phyloP scores from a whole-genome alignment of 2,113 vertebrate species.

The Nestor notabilis region DNA sequence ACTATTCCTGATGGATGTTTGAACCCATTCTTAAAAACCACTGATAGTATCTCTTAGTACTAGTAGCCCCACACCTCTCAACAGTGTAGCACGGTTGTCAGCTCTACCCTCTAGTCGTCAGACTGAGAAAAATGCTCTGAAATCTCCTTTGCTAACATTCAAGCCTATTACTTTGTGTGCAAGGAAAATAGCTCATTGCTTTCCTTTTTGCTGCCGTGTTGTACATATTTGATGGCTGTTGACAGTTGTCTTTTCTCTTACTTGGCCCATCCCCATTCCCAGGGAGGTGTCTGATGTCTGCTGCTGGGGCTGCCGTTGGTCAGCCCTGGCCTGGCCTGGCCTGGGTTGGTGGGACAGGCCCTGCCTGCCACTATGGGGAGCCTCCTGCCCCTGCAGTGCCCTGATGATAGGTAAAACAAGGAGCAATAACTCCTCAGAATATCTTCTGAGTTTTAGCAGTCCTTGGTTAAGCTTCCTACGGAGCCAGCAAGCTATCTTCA shows the following conservation, averaged over 20 bases:
- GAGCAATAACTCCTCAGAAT: background rate
- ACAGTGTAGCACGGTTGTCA: fast-evolving
- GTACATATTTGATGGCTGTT: background rate
- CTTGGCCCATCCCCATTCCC: background rate
- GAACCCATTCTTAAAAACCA: background rate
- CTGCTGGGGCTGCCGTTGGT: background rate
- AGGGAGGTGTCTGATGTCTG: background rate
- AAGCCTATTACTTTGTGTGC: background rate
- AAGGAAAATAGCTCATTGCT: background rate
- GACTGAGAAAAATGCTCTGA: background rate
- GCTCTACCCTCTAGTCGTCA: too few relatives aligned
- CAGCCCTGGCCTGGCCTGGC: background rate
- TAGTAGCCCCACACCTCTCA: background rate
- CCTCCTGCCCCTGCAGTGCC: fast-evolving
- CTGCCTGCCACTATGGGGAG: background rate
- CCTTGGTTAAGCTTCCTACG: background rate
- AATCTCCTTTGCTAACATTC: background rate
- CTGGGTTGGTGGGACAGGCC: too few relatives aligned
- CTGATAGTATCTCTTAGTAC: background rate
- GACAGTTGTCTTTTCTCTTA: background rate
- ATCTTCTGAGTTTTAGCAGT: background rate
- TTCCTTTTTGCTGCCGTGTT: background rate
- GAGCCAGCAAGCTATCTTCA: background rate
- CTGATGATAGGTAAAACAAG: background rate
- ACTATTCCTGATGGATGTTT: background rate